phyloP scores from a whole-genome alignment of 2,113 vertebrate species.

The Tautogolabrus adspersus region DNA sequence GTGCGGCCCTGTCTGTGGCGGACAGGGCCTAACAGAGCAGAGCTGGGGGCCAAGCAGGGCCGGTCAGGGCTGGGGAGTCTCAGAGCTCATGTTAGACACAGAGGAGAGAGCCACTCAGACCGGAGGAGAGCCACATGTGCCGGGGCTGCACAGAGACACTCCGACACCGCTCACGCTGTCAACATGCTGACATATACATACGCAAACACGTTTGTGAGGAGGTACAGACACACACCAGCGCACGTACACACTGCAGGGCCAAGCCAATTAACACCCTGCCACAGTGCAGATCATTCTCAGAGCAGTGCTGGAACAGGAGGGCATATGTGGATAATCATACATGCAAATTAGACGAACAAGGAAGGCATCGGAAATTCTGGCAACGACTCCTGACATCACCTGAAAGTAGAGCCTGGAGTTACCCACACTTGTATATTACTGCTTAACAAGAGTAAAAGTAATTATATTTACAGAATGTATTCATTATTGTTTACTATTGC shows the following conservation, averaged over 20 bases:
- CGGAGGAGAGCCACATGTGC: conserved; percentile 68
- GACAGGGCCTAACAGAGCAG: conserved; percentile 48
- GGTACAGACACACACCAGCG: conserved; percentile 35
- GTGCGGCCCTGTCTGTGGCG: conserved; percentile 19
- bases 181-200: conserved; percentile 76
- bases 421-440: too few species aligned
- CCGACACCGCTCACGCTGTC: conserved; percentile 71
- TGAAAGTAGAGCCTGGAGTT: conserved; percentile 22
- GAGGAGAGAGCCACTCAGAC: conserved; percentile 65
- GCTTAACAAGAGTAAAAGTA: too few species aligned
- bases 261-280: conserved; percentile 84
- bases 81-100: conserved; percentile 69
- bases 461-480: too few species aligned
- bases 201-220: conserved; percentile 63
- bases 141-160: conserved; percentile 48
- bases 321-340: conserved; percentile 75
- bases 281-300: conserved; percentile 69
- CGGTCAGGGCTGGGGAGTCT: conserved; percentile 50
- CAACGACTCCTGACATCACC: conserved; percentile 18
- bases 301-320: conserved; percentile 65
- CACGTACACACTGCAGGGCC: conserved; percentile 65
- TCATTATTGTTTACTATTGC: too few species aligned
- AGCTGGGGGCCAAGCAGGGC: conserved; percentile 44
- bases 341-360: conserved; percentile 76
- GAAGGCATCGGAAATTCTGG: conserved; percentile 48